These are phyloP conservation scores for Ectemnius cavifrons DNA, from an alignment of 2,888 invertebrate species.

Conservation along the genomic window DNA sequence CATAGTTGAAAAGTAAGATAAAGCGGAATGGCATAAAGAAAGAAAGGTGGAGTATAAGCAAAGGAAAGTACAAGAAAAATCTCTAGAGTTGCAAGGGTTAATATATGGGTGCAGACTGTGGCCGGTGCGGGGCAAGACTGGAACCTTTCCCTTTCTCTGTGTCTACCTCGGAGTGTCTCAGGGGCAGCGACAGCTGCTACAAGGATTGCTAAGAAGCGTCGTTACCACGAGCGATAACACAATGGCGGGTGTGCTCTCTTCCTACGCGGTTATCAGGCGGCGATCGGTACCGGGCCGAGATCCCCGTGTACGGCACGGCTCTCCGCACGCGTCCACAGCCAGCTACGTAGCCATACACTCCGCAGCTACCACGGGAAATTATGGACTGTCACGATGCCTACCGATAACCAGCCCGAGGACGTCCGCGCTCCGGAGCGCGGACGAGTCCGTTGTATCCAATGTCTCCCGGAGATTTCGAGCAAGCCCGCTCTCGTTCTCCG, in stretches of 20 bases:
- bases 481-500: constrained; percentile 19
- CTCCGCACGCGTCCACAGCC: constrained; percentile 36
- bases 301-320: constrained; percentile 42
- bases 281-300: constrained; percentile 50
- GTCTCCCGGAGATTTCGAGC: constrained; percentile 38
- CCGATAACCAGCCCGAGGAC: constrained; percentile 54
- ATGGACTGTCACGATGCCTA: constrained; percentile 61
- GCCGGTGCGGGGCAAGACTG: constrained; percentile 2
- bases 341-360: constrained; percentile 39
- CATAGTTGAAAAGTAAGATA: too few species aligned
- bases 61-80: constrained; percentile 34
- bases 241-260: constrained; percentile 55
- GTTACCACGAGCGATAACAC: constrained; percentile 62
- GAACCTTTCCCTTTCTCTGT: neutral
- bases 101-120: constrained; percentile 44
- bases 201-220: constrained; percentile 59
- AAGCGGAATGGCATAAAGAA: too few species aligned
- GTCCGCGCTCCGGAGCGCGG: constrained; percentile 35
- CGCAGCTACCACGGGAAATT: constrained; percentile 55
- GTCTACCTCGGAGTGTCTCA: constrained; percentile 27
- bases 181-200: constrained; percentile 58
- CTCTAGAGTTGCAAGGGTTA: constrained; percentile 42
- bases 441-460: constrained; percentile 26
- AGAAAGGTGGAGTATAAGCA: too few species aligned
- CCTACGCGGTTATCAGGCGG: constrained; percentile 57